Base-by-base conservation (phyloP, 2,113 vertebrate species). In the Apodemus speciosus region DNA sequence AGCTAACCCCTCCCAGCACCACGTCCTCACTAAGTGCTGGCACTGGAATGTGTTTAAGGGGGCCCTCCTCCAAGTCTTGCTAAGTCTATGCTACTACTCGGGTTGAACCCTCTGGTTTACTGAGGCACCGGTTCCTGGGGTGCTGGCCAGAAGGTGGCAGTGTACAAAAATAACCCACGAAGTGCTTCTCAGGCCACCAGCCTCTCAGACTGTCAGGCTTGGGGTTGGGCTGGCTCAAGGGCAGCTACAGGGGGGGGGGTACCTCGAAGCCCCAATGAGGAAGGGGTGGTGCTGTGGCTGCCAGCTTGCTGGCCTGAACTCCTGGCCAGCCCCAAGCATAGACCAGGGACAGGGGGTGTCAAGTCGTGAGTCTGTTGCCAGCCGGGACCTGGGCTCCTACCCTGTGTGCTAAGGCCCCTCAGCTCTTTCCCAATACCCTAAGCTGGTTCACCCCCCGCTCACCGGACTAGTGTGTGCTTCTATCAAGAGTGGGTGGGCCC, bases 291-390 rank as follows among this genome's bases (percentile, higher is more conserved):
- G 71, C 14, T 0, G 0, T 6, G 49, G 58, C 27, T 20, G 87
- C 32, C 62, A 23, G 6, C 60, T 15, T 0, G 0, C 20, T 4
- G 11, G 5, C 62, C 51, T 27, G 35, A 60, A 23, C 40, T 14
- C 49, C 8, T 11, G 13, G 20, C 1, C 0, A 1, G 77, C 66
- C 64, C 46, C 0, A 0, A 1, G 25, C 0, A 0, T 30, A 40
- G 3, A 72, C n/a, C n/a, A 73, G 56, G 43, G 71, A 27, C 20
- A 1, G 46, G 0, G 11, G 7, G 0, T 0, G 40, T 14, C 14
- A 5, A 49, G 38, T 0, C 15, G 23, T 0, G 10, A 18, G 18
- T 10, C 68, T 40, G 16, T 13, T 10, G 14, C 6, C 40, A 1
- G 2, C 32, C 18, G 30, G 10, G 10, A 6, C 27, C 40, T 1